Evolutionary conservation across 2,797 vertebrate genomes (phyloP), one percentile per base, ranked within the genome.

Genomic region (Micropoecilia bifurca): DNA sequence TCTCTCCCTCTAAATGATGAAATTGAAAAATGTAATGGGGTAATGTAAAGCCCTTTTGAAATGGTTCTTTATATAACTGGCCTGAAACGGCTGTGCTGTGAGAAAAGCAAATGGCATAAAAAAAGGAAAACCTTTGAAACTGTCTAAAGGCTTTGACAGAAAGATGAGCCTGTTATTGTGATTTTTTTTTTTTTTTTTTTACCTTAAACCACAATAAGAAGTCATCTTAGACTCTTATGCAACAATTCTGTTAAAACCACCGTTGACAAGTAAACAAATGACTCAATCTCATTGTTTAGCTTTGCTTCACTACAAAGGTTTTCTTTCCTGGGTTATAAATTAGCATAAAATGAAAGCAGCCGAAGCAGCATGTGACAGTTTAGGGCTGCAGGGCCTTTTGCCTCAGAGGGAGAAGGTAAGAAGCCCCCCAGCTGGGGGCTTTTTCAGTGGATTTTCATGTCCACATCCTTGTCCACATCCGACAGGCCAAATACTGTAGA

Each of bases 31-130:
- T 13, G 41, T 75, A 85, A 81, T 80, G 79, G 79, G 72, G 85
- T 74, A 85, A 88, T 85, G 81, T 82, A 79, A 85, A 90, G 80
- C 78, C 81, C 39, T 73, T 91, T 90, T 84, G 80, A 87, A 90
- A 89, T 88, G 81, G 81, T 73, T 87, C 82, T 90, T 88, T 85
- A 74, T 78, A 74, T 25, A 83, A 71, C 39, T 47, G 61, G 77
- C 47, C 82, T 85, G 74, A 83, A 83, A 80, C 72, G 50, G 45
- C 48, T 71, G 36, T 39, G 69, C 53, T 43, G 16, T 2, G 25
- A 57, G 3, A 53, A 59, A 76, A 72, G 22, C 33, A 72, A 68
- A 45, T 9, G 53, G 22, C 18, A 57, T 41, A 57, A 3, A 61
- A 45, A 46, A 3, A 48, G 43, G 71, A 73, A 36, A 39, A 53